Evolutionary conservation across 2,797 vertebrate genomes (phyloP).

Genomic region (Sebastes vulpes): DNA sequence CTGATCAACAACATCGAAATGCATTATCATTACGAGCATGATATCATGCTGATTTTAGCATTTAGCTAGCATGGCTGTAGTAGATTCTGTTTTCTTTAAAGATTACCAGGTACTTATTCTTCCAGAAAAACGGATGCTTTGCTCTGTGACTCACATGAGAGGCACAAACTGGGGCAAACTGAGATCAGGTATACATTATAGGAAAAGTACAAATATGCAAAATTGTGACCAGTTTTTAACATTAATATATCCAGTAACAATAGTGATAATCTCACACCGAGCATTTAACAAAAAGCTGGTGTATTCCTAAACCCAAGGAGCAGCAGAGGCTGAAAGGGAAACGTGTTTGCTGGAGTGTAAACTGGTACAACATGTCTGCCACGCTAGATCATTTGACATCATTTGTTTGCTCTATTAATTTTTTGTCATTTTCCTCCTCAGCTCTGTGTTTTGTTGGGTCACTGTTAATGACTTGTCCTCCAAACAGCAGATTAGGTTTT

Average conservation of each 20-base stretch:
- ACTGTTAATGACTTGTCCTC: conserved; percentile 62
- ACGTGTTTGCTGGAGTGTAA: conserved; percentile 22
- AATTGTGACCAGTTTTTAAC: neutral
- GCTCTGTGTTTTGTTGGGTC: conserved; percentile 38
- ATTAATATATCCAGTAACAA: neutral
- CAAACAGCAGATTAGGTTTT: conserved; percentile 59
- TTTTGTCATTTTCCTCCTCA: conserved; percentile 56
- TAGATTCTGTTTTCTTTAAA: neutral
- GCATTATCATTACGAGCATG: neutral
- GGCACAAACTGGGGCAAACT: neutral
- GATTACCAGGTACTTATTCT: neutral
- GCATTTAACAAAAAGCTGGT: neutral
- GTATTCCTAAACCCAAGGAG: neutral
- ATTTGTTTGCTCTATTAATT: conserved; percentile 76
- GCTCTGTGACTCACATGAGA: neutral
- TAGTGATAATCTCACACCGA: neutral
- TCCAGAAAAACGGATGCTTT: neutral
- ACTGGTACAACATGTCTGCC: conserved; percentile 32
- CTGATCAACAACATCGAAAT: neutral
- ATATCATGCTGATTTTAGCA: neutral
- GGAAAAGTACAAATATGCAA: neutral
- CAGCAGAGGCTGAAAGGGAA: conserved; percentile 5
- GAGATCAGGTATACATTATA: neutral
- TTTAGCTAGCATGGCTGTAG: neutral
- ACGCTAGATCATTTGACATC: conserved; percentile 60